Base-by-base conservation (phyloP, 2,113 vertebrate genomes). In the Sinocyclocheilus maitianheensis region DNA sequence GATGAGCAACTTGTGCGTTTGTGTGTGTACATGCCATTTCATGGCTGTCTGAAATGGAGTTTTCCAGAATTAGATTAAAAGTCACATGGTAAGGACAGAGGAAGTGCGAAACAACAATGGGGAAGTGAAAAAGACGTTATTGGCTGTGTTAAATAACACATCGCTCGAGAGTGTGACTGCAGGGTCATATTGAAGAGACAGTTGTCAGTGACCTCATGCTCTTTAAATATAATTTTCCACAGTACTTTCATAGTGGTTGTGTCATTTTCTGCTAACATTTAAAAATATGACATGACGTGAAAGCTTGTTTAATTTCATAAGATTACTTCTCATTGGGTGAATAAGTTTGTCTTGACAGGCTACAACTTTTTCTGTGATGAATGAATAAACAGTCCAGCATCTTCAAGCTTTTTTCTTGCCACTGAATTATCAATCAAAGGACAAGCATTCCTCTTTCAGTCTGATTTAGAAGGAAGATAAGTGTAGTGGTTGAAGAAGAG, bases 111-210 rank as follows among this genome's bases (percentile, higher is more conserved):
- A 7, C 0, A 2, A n/a, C 18, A 46, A 74, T 62, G 30, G 43
- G 85, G 88, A 89, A 87, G 71, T 82, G 88, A 87, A 87, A 87
- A 46, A 81, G n/a, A 69, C 2, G 1, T n/a, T 63, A 43, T 22
- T 60, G 81, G 30, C 51, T 58, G 81, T n/a, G 40, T 72, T 71
- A 12, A 13, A 77, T 69, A 79, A 77, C 76, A 13, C 48, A 18
- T 8, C 4, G 22, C 8, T 40, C 20, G 6, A n/a, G 16, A 65
- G 58, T 72, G 67, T 75, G 77, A 26, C 48, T 24, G 34, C 24
- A 12, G 30, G 71, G 62, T 65, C 5, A 10, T 60, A 43, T 40
- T 82, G 16, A 20, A 48, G 58, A 46, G 37, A 18, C 7, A 1
- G 7, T 65, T 65, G 26, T 53, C n/a, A n/a, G n/a, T n/a, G n/a